These are phyloP conservation scores for Typhlichthys eigenmanni DNA, from an alignment of 2,797 vertebrate genomes.

Conservation along the genomic window DNA sequence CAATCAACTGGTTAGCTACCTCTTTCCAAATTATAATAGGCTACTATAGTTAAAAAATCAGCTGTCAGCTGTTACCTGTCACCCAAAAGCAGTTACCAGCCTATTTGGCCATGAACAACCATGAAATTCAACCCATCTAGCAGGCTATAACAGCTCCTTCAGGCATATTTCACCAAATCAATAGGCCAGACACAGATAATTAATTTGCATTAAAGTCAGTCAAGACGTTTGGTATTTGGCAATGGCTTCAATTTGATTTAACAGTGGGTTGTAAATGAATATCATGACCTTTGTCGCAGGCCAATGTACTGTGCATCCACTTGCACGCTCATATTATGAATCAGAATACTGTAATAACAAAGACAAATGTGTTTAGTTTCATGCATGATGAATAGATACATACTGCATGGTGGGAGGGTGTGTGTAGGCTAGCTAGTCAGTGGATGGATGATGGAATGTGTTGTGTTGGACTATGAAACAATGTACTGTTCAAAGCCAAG, in stretches of 20 bases:
- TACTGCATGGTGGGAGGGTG: slow-evolving; percentile 42
- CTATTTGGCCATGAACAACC: too few relatives aligned
- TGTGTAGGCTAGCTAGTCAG: slow-evolving; percentile 40
- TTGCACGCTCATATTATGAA: background rate
- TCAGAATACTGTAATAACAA: background rate
- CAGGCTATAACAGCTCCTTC: too few relatives aligned
- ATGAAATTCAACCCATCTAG: background rate
- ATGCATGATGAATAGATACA: slow-evolving; percentile 38
- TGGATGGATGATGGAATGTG: slow-evolving; percentile 28
- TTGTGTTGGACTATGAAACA: slow-evolving; percentile 32
- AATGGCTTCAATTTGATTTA: background rate
- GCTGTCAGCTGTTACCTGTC: too few relatives aligned
- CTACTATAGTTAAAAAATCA: too few relatives aligned
- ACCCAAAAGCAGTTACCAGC: too few relatives aligned
- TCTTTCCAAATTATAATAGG: too few relatives aligned
- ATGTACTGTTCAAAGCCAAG: slow-evolving; percentile 10
- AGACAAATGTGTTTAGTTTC: slow-evolving; percentile 1
- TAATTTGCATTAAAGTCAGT: background rate
- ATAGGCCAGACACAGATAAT: background rate
- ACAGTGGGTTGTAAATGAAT: background rate
- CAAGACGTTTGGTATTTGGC: background rate
- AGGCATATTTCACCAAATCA: background rate
- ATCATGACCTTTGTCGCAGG: background rate
- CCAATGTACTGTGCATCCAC: too few relatives aligned
- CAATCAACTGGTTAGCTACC: too few relatives aligned